Evolutionary conservation across 2,888 invertebrate genomes (phyloP), one percentile per base, ranked within the genome.

Genomic region (Drosophila cognata): DNA sequence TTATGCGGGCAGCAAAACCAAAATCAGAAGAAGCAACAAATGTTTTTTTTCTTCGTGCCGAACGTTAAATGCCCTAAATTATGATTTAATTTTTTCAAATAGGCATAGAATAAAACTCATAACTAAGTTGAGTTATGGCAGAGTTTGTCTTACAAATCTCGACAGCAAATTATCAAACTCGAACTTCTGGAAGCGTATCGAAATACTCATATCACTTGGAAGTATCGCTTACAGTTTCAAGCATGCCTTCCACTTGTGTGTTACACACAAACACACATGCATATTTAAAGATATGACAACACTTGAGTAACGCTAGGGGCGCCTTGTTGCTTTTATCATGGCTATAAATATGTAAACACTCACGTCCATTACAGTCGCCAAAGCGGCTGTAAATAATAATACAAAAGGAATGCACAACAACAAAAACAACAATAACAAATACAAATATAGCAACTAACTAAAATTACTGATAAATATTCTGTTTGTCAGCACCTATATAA

Each of bases 291-390:
- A 77, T 79, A 77, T 61, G 62, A 38, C 46, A 51, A 16, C 70
- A 59, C 56, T 79, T 52, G 38, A 25, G 36, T 48, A 53, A 29
- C 53, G 56, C 48, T 60, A 65, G 52, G 67, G 68, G 52, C 43
- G 51, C 48, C 48, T 36, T 63, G 38, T 59, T 31, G 41, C 50
- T 38, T 64, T 82, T 88, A 88, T 88, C 83, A 64, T 33, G 51
- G 21, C 84, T 86, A 82, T 88, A 85, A 82, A 85, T 88, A 64
- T 79, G 28, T 36, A 43, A 46, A 51, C 60, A 59, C 52, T 74
- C 83, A 72, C 55, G 52, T 28, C 57, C 61, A 83, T 76, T 77
- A 68, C 58, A 68, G 67, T 65, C 62, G 53, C 63, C 60, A 50
- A 52, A 72, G 61, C 70, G 70, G 56, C 73, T 59, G 76, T 82